Percentiles rank a stretch among this genome's conserved stretches.
phyloP scores from a whole-genome alignment of 2,797 vertebrate species.

The Bradypus variegatus region DNA sequence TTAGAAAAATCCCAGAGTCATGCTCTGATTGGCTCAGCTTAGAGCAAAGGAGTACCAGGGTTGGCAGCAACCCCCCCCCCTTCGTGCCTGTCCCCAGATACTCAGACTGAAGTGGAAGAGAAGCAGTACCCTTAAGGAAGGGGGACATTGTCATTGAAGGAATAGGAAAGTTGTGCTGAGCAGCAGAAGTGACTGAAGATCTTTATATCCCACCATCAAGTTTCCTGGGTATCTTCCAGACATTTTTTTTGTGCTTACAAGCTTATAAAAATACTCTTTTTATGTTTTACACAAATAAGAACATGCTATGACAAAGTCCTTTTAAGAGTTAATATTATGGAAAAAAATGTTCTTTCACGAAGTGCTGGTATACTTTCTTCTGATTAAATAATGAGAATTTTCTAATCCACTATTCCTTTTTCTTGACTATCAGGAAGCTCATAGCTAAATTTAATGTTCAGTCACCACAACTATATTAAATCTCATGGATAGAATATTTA shows the following conservation, averaged over 20 bases:
- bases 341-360: conserved; percentile 5
- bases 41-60: not conserved
- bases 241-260: conserved; percentile 15
- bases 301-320: not conserved
- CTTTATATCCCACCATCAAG: not conserved
- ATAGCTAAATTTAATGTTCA: conserved; percentile 35
- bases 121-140: not conserved
- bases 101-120: not conserved
- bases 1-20: not conserved
- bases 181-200: not conserved
- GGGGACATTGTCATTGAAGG: not conserved
- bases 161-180: not conserved
- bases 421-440: not conserved
- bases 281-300: conserved; percentile 12
- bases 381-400: conserved; percentile 18
- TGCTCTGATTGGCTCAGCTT: not conserved
- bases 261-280: not conserved
- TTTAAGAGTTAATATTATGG: not conserved
- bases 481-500: conserved; percentile 12
- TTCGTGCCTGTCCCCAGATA: not conserved
- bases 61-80: not conserved
- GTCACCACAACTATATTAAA: conserved; percentile 23
- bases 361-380: conserved; percentile 1
- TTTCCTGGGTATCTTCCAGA: not conserved
- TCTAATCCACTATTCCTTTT: conserved; percentile 37